Percentiles rank a stretch among this genome's conserved stretches.
phyloP scores from a whole-genome alignment of 2,888 invertebrate species.

The Apamea crenata region DNA sequence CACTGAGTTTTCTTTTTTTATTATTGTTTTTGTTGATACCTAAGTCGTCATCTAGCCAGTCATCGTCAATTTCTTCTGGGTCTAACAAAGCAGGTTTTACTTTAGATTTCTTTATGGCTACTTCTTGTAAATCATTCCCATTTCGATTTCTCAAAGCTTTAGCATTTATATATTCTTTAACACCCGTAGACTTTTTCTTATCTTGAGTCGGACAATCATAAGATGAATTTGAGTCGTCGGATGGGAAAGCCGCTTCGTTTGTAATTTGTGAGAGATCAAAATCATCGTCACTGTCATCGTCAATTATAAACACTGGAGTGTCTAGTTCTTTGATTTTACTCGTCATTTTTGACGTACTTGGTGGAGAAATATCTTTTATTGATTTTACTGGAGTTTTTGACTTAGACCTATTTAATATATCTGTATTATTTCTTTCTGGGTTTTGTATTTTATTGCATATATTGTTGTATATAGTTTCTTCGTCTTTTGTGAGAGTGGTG shows the following conservation, averaged over 20 bases:
- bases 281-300: conserved; percentile 85
- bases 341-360: conserved; percentile 84
- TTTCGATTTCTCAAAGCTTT: conserved; percentile 92
- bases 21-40: conserved; percentile 82
- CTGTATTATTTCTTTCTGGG: conserved; percentile 88
- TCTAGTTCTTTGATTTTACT: conserved; percentile 76
- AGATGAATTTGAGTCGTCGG: conserved; percentile 83
- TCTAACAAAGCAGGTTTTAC: conserved; percentile 92
- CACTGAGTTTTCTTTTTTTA: conserved; percentile 85
- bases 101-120: conserved; percentile 79
- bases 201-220: conserved; percentile 70
- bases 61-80: conserved; percentile 92
- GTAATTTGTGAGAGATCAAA: conserved; percentile 79
- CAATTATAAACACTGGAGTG: conserved; percentile 82
- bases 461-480: conserved; percentile 90
- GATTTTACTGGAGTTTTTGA: conserved; percentile 84
- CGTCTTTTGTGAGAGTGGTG: conserved; percentile 88
- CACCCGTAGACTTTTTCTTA: conserved; percentile 79
- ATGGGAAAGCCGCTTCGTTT: conserved; percentile 82
- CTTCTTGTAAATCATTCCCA: conserved; percentile 76
- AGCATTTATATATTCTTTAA: conserved; percentile 92
- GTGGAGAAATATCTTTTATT: conserved; percentile 77
- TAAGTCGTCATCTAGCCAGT: conserved; percentile 97
- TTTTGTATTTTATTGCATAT: conserved; percentile 89
- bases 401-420: conserved; percentile 78